Evolutionary conservation across 2,113 vertebrate genomes (phyloP).

Genomic region (Poecilia latipinna): DNA sequence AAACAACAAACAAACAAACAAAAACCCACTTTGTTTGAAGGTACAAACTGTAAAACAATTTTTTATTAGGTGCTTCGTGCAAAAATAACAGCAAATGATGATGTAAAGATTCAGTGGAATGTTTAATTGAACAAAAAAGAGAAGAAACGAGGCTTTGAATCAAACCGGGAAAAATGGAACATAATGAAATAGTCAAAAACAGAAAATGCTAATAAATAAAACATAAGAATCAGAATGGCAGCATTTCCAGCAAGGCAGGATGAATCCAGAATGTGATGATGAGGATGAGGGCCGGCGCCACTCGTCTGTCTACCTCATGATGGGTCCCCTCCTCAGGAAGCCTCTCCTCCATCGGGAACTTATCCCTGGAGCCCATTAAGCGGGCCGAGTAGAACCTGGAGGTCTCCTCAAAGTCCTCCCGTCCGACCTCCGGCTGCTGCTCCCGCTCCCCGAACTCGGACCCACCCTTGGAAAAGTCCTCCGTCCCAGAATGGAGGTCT

Average conservation of each 20-base stretch:
- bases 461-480: conserved; percentile 87
- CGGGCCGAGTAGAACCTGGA: conserved; percentile 77
- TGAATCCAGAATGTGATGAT: conserved; percentile 49
- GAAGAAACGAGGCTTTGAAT: conserved; percentile 2
- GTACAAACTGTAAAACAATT: conserved; percentile 6
- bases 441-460: conserved; percentile 81
- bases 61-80: conserved; percentile 27
- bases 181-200: background rate
- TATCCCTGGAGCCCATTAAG: conserved; percentile 73
- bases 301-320: conserved; percentile 73
- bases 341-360: conserved; percentile 73
- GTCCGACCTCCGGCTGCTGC: conserved; percentile 84
- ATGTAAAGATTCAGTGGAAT: conserved; percentile 23
- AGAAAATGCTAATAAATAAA: conserved; percentile 3
- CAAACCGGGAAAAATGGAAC: conserved; percentile 20
- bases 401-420: conserved; percentile 83
- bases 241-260: conserved; percentile 26
- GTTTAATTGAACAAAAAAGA: background rate
- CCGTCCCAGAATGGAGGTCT: conserved; percentile 87
- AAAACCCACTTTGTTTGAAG: conserved; percentile 1
- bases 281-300: conserved; percentile 4
- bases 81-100: conserved; percentile 24
- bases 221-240: conserved; percentile 7
- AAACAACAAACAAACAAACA: background rate
- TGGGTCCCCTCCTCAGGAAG: conserved; percentile 62